Percentiles rank a stretch among this genome's conserved stretches.
These are phyloP conservation scores for Phyllotreta cruciferae DNA, from an alignment of 2,888 invertebrate species.

Conservation along the genomic window DNA sequence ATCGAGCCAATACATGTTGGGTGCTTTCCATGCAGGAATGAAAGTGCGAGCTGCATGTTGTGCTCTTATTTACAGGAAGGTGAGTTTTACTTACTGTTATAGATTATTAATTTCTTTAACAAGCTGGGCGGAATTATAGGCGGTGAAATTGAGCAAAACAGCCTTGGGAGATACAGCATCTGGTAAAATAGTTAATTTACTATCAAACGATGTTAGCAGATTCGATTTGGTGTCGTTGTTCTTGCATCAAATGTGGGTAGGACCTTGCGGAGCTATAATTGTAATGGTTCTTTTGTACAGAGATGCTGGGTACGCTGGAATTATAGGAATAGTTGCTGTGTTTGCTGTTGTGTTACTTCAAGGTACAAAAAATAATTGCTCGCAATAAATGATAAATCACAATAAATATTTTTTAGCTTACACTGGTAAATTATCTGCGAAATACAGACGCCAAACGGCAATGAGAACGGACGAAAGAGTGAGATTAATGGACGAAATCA, in stretches of 20 bases:
- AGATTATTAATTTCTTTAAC: background rate
- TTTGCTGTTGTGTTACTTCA: conserved; percentile 81
- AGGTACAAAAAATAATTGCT: conserved; percentile 61
- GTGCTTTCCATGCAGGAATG: conserved; percentile 77
- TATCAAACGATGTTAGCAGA: conserved; percentile 30
- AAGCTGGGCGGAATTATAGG: conserved; percentile 55
- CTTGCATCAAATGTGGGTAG: conserved; percentile 79
- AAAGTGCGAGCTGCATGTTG: conserved; percentile 80
- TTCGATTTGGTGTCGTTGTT: conserved; percentile 78
- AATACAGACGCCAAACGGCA: conserved; percentile 60
- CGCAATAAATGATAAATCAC: background rate
- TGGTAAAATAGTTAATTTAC: conserved; percentile 59
- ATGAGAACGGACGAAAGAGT: conserved; percentile 69
- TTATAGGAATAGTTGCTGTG: conserved; percentile 74
- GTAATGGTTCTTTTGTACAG: conserved; percentile 80
- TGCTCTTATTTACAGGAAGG: conserved; percentile 84
- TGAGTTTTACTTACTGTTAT: conserved; percentile 51
- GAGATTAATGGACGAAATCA: conserved; percentile 75
- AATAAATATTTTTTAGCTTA: conserved; percentile 42
- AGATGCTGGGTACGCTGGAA: conserved; percentile 72
- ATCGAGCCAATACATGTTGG: conserved; percentile 69
- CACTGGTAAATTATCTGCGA: conserved; percentile 56
- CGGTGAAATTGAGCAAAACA: conserved; percentile 15
- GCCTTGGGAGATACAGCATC: conserved; percentile 73
- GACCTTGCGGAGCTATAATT: conserved; percentile 67